Evolutionary conservation across 35 echinoderm and acorn worm species (phyloP).

Genomic region (Stichopus chloronotus): DNA sequence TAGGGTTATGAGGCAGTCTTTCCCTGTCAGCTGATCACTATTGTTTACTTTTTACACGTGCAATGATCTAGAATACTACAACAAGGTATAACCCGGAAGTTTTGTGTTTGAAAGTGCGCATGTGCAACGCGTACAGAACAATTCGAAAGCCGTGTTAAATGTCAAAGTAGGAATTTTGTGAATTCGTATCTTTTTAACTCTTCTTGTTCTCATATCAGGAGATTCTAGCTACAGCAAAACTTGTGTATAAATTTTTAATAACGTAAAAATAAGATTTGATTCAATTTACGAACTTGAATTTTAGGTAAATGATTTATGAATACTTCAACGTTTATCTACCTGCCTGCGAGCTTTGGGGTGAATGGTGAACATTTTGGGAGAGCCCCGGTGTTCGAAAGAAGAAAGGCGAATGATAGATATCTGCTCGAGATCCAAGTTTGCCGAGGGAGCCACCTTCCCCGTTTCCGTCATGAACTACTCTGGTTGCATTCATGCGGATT

Average conservation of each 20-base stretch:
- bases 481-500: constrained; percentile 90
- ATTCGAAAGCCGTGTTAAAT: background rate
- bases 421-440: background rate
- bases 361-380: constrained; percentile 49
- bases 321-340: background rate
- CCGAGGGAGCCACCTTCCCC: constrained; percentile 9
- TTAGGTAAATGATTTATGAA: background rate
- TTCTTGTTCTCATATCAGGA: background rate
- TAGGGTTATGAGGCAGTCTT: too few species aligned
- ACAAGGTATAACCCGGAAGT: constrained; percentile 51
- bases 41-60: constrained; percentile 40
- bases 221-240: background rate
- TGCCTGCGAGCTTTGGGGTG: background rate
- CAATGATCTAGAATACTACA: background rate
- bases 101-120: constrained; percentile 30
- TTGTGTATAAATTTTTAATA: background rate
- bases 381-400: constrained; percentile 34
- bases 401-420: constrained; percentile 38
- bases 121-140: constrained; percentile 26
- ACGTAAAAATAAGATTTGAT: background rate
- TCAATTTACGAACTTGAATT: background rate
- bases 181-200: background rate
- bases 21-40: constrained; percentile 6
- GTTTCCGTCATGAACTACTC: constrained; percentile 84
- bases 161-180: background rate